phyloP scores from a whole-genome alignment of 1,140 invertebrate genomes.

The Aphis gossypii region DNA sequence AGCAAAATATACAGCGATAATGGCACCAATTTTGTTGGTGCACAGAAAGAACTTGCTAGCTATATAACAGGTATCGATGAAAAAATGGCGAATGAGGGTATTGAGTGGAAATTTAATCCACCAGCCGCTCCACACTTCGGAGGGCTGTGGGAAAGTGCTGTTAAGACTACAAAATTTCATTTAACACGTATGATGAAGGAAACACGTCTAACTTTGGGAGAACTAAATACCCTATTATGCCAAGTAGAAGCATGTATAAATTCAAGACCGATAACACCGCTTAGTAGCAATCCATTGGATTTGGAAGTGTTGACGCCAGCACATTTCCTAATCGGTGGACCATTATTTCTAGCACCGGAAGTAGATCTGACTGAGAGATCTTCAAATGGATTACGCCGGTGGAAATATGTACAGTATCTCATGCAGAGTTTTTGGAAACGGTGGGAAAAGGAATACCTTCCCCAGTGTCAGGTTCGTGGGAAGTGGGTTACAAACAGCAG shows the following conservation, averaged over 20 bases:
- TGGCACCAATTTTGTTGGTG: neutral
- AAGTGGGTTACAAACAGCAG: no score
- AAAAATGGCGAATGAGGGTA: neutral
- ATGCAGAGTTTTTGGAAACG: no score
- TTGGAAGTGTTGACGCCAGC: neutral
- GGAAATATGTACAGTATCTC: no score
- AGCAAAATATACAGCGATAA: neutral
- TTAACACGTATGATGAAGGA: constrained; percentile 53
- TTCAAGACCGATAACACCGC: neutral
- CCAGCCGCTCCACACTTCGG: neutral
- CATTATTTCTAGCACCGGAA: neutral
- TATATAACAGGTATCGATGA: neutral
- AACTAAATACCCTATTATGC: constrained; percentile 56
- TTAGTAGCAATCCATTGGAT: neutral
- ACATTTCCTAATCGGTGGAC: neutral
- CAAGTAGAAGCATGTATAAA: constrained; percentile 47
- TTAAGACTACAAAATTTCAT: constrained; percentile 62
- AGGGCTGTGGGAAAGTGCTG: constrained; percentile 62
- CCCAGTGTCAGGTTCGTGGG: no score
- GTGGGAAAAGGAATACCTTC: no score
- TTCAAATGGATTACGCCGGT: no score
- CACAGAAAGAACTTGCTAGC: neutral
- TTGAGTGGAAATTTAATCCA: neutral
- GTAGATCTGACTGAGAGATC: neutral
- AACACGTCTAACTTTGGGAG: neutral